Base-by-base conservation (phyloP, 2,797 vertebrate species). In the Avahi laniger region DNA sequence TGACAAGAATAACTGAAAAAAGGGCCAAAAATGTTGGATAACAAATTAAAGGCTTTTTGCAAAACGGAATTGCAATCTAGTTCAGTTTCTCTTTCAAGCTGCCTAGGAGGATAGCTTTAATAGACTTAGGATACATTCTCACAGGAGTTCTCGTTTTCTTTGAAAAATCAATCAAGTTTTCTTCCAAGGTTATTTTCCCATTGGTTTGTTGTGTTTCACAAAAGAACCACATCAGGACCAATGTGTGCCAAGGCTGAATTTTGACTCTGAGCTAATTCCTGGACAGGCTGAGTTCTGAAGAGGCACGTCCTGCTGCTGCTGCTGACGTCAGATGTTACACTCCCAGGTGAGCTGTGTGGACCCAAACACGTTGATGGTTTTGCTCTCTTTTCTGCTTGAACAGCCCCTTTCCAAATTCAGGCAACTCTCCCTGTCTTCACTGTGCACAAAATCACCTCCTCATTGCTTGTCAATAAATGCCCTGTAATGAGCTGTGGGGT, bases 151-250 rank as follows among this genome's bases (percentile, higher is more conserved):
- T 67, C 85, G 48, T 50, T 91, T 96, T 85, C 79, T 96, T 89
- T 81, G 48, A 96, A 85, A 96, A 97, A 94, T 92, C 84, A 95
- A 92, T 95, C 85, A 84, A 92, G 11, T 97, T 97, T 94, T 75
- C 92, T 97, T 97, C 65, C 89, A 98, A 97, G 94, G 95, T 92
- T 98, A 97, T 96, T 96, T 96, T 96, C 89, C 67, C 96, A 92
- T 95, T 97, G 95, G 93, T 97, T 96, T 91, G 17, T 28, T 97
- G 84, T 0, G 78, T 93, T 78, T 93, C 76, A 88, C 88, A 61
- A 90, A 98, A 96, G 96, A 97, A 96, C 94, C 82, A 97, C 65
- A 28, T 92, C 63, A 92, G 90, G 88, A 85, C 52, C 78, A 96
- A 61, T 69, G 81, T 48, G 70, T 95, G 94, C 91, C 83, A 97